Evolutionary conservation across 2,888 invertebrate genomes (phyloP).

Genomic region (Sinopyrophorus schimmeli): DNA sequence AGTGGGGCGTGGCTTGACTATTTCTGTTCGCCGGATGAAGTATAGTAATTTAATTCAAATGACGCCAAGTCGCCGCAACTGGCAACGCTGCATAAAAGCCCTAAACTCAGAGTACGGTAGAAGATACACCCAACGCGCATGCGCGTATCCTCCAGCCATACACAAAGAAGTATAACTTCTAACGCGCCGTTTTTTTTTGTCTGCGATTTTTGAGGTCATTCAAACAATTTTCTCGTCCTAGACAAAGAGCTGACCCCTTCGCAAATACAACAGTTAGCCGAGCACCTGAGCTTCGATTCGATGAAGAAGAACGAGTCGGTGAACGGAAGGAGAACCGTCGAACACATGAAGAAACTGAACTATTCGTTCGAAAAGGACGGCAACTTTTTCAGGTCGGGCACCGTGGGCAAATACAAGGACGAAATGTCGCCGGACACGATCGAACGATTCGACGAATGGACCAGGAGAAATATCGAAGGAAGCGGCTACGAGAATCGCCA

Average conservation of each 20-base stretch:
- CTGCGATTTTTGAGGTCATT: no score
- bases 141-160: no score
- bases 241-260: constrained; percentile 38
- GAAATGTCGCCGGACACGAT: constrained; percentile 38
- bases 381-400: constrained; percentile 44
- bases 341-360: constrained; percentile 3
- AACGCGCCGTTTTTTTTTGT: no score
- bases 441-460: constrained; percentile 48
- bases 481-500: constrained; percentile 5
- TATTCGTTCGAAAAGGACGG: neutral
- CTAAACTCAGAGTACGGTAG: no score
- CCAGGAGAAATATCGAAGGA: constrained; percentile 1
- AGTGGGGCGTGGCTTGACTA: no score
- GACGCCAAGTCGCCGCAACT: no score
- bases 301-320: constrained; percentile 64
- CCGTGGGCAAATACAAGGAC: constrained; percentile 41
- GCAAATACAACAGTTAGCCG: constrained; percentile 37
- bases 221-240: no score
- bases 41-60: no score
- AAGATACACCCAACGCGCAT: no score
- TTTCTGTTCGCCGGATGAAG: no score
- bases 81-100: no score
- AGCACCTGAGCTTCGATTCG: constrained; percentile 46
- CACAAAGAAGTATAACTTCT: no score
- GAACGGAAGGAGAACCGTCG: constrained; percentile 56